Base-by-base conservation (phyloP, 2,113 vertebrate species). In the Progne subis region DNA sequence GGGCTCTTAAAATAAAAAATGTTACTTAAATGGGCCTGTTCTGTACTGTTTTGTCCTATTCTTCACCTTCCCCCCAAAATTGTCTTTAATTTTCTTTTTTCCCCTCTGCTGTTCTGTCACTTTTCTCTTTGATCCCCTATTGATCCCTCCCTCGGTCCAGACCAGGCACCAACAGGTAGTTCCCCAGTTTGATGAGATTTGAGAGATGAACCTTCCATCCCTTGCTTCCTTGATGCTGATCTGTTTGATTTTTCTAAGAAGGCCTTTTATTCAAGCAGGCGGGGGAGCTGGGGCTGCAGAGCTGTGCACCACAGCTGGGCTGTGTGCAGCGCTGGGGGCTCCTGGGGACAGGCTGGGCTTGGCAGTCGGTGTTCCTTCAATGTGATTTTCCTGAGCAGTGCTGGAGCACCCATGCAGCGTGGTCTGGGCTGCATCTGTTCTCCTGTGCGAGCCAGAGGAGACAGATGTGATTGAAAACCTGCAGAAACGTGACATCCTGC, bases 1-100 rank as follows among this genome's bases (percentile, higher is more conserved):
- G 86, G 69, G 82, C 89, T 84, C 86, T 92, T 95, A 89, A 88
- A 95, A 75, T 94, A 74, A 91, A 78, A 92, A 88, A 86, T 88
- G 81, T 89, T 93, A 18, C 81, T 88, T 15, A 23, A 9, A 85
- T 71, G 41, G 23, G 16, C 55, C 52, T 83, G 20, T 46, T 90
- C 79, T 85, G 10, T 31, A 44, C 71, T 34, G 24, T 84, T 87
- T 90, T 82, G 67, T 93, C 53, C 82, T 77, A 15, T 90, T 31
- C 5, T 39, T 94, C 44, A 17, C 77, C 77, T 85, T 29, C 24
- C 34, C 21, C 26, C 15, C 1, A 1, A 17, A 60, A 46, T 3
- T 79, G 21, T 60, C 49, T 64, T 96, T 68, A 0, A 5, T 68
- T 87, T 89, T 77, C n/a, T 52, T 82, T 82, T 80, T 24, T 6